Base-by-base conservation (phyloP, 2,888 invertebrate genomes). In the Zygothrica quintamaculata region DNA sequence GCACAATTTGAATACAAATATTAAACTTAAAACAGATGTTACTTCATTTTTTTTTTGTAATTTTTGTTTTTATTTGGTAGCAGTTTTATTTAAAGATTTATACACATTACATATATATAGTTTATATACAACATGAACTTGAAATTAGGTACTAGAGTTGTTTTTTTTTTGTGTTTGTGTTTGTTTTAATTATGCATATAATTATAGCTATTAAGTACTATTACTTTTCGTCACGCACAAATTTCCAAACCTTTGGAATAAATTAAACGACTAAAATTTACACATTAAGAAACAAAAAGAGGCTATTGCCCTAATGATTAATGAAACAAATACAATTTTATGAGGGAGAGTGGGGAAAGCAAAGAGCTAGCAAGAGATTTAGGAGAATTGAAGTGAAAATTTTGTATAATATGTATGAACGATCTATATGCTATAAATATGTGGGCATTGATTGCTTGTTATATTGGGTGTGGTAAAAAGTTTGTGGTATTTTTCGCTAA, bases 261-360 rank as follows among this genome's bases (percentile, higher is more conserved):
- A 81, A 87, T 81, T 85, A 81, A 82, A 87, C 72, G 86, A 81
- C 80, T 81, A 81, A 87, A 81, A 81, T 81, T 88, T 81, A 87
- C 82, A 87, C 80, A 82, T 71, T 72, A 81, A 73, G 68, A 78
- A 81, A 87, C 67, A 78, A 69, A 77, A 73, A 64, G 8, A 1
- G 43, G 46, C 26, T 31, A 50, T 57, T 44, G 61, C 50, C 48
- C 57, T 43, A 52, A 44, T 42, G 33, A 11, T 51, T 13, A 29
- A 51, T 57, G 29, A 52, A 53, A 43, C 44, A 50, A 42, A 48
- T 52, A 33, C 9, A 46, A 44, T 40, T 31, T 59, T 59, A 40
- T 43, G 51, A 50, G 18, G 15, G 48, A 56, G 51, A 18, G 22
- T 47, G 25, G 13, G 29, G 46, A 34, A 33, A 15, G 12, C 7